Evolutionary conservation across 2,113 vertebrate species (phyloP).

Genomic region (Stegostoma tigrinum): DNA sequence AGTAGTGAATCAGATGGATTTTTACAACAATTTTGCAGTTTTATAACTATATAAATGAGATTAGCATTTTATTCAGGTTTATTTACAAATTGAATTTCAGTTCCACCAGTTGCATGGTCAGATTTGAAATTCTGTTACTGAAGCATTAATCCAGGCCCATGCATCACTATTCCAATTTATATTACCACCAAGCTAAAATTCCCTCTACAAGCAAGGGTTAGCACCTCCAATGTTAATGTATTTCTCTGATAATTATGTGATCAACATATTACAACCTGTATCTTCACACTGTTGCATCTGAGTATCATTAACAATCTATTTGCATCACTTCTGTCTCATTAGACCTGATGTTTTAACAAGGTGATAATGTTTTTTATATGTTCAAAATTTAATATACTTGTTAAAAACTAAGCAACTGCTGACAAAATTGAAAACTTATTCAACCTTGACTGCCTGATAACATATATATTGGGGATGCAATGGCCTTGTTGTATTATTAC

Average conservation of each 20-base stretch:
- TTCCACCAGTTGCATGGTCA: too few relatives aligned
- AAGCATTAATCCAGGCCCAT: too few relatives aligned
- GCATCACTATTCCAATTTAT: too few relatives aligned
- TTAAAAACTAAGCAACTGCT: not conserved
- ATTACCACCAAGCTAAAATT: too few relatives aligned
- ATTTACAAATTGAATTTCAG: too few relatives aligned
- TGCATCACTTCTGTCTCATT: not conserved
- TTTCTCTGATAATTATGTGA: not conserved
- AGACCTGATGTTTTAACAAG: not conserved
- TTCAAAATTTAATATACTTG: not conserved
- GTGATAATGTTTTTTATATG: not conserved
- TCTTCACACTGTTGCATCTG: not conserved
- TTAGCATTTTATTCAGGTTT: too few relatives aligned
- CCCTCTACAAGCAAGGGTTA: too few relatives aligned
- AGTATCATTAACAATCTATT: not conserved
- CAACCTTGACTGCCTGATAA: not conserved
- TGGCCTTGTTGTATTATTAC: too few relatives aligned
- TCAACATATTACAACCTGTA: not conserved
- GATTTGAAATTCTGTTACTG: too few relatives aligned
- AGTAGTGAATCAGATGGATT: too few relatives aligned
- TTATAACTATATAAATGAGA: too few relatives aligned
- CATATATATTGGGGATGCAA: not conserved
- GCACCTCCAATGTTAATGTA: not conserved
- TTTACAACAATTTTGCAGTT: too few relatives aligned
- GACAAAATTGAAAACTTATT: not conserved